Percentiles rank a stretch among this genome's conserved stretches.
Conservation (phyloP, 1,140 invertebrate genomes). For the Leptinotarsa lineolata region DNA sequence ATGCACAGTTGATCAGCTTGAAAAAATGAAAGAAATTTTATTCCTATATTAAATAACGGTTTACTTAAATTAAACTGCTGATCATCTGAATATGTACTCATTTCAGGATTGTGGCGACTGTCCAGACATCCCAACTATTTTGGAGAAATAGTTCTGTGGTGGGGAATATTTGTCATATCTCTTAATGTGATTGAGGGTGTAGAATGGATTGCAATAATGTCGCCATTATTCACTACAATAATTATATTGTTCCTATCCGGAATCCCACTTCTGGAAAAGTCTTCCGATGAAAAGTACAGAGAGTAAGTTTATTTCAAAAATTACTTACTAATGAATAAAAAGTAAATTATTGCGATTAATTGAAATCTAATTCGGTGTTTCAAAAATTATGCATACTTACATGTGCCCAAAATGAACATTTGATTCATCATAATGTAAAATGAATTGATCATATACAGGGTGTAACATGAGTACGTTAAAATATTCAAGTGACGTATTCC, state of each 20-base stretch:
- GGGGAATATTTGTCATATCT: slow-evolving; percentile 90
- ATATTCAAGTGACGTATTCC: too few relatives aligned
- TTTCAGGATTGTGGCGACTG: slow-evolving; percentile 80
- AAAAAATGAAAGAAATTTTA: too few relatives aligned
- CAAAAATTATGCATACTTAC: background rate
- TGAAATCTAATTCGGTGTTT: background rate
- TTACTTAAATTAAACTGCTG: too few relatives aligned
- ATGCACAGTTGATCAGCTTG: too few relatives aligned
- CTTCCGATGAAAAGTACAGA: slow-evolving; percentile 84
- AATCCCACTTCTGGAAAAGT: slow-evolving; percentile 82
- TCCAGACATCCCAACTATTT: slow-evolving; percentile 95
- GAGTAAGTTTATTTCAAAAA: slow-evolving; percentile 64
- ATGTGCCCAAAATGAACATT: too few relatives aligned
- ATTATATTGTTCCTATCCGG: slow-evolving; percentile 89
- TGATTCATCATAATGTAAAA: too few relatives aligned
- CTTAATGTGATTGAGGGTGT: slow-evolving; percentile 80
- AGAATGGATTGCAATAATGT: slow-evolving; percentile 83
- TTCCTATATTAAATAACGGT: too few relatives aligned
- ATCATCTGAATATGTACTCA: background rate
- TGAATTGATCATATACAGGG: too few relatives aligned
- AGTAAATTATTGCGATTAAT: too few relatives aligned
- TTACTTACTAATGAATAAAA: background rate
- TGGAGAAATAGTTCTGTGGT: slow-evolving; percentile 92
- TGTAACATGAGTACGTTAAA: too few relatives aligned
- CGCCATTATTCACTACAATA: slow-evolving; percentile 84